Percentiles rank a stretch among this genome's conserved stretches.
phyloP scores from a whole-genome alignment of 2,113 vertebrate genomes.

The Phocoena phocoena region DNA sequence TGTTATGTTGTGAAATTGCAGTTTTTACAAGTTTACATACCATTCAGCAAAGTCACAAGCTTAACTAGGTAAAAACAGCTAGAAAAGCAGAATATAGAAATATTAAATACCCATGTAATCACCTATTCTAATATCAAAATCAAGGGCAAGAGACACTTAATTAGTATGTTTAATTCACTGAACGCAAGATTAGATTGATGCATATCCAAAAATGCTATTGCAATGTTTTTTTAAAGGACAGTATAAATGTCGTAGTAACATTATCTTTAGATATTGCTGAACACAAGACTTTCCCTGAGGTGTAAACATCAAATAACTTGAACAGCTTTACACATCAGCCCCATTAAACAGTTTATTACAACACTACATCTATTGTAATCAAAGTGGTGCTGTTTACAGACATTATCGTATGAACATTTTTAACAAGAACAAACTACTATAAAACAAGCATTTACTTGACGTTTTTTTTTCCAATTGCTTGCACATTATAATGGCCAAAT shows the following conservation, averaged over 20 bases:
- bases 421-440: conserved; percentile 94
- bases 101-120: conserved; percentile 81
- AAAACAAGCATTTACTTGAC: conserved; percentile 96
- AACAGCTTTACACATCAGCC: conserved; percentile 95
- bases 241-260: conserved; percentile 87
- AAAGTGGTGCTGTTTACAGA: conserved; percentile 98
- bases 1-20: conserved; percentile 75
- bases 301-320: conserved; percentile 92
- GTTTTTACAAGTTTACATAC: conserved; percentile 85
- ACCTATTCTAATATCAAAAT: conserved; percentile 85
- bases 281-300: conserved; percentile 92
- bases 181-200: conserved; percentile 85
- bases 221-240: conserved; percentile 85
- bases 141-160: conserved; percentile 83
- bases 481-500: conserved; percentile 92
- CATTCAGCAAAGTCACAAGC: conserved; percentile 85
- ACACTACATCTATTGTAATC: conserved; percentile 98
- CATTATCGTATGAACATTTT: conserved; percentile 93
- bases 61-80: conserved; percentile 84
- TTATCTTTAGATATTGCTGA: conserved; percentile 90
- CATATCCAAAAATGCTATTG: conserved; percentile 86
- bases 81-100: conserved; percentile 86
- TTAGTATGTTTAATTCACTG: conserved; percentile 84
- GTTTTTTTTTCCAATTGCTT: conserved; percentile 87
- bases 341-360: conserved; percentile 99